Evolutionary conservation across 1,140 invertebrate species (phyloP), one percentile per base, ranked within the genome.

Genomic region (Venustaconcha ellipsiformis): DNA sequence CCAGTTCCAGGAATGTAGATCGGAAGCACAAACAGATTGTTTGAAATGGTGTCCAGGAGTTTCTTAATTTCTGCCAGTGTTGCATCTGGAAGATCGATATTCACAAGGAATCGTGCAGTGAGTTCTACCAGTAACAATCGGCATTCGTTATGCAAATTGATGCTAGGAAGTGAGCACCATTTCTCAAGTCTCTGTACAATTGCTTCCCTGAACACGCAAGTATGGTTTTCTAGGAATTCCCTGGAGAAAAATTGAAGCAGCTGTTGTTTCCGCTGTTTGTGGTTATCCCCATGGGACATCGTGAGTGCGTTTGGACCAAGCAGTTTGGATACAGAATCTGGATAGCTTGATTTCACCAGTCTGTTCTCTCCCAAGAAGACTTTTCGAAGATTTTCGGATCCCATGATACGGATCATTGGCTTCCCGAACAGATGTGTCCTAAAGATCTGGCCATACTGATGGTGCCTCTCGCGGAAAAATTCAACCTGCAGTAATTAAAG

Each of bases 371-470:
- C 79, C n/a, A 78, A 30, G 55, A 87, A 65, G 11, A 87, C 80
- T 72, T 78, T 85, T 12, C 78, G 75, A 15, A 85, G 67, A 70
- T 87, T 84, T 30, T 80, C 66, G 12, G 80, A 70, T 14, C 85
- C 85, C 55, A 78, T 77, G 14, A 87, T 82, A 17, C 85, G 76
- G 26, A 87, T 79, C 12, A 79, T 81, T 14, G 83, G 83, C 13
- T 72, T 60, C 30, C 84, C 84, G 30, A 86, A 76, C 18, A 87
- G 26, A 67, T 83, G 82, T 18, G 84, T 87, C 74, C 84, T 86
- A 78, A 80, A 87, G 14, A 87, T 79, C 55, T 75, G 23, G 1
- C 85, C 85, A 72, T 83, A 84, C 56, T 63, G 48, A 57, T 69
- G 66, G 13, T 78, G 71, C 30, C 80, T 67, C 30, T 72, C 62